A percentile compares a stretch with the other conserved stretches of the same genome.
Evolutionary conservation across 2,797 vertebrate species (phyloP).

Genomic region (Urocyon cinereoargenteus): DNA sequence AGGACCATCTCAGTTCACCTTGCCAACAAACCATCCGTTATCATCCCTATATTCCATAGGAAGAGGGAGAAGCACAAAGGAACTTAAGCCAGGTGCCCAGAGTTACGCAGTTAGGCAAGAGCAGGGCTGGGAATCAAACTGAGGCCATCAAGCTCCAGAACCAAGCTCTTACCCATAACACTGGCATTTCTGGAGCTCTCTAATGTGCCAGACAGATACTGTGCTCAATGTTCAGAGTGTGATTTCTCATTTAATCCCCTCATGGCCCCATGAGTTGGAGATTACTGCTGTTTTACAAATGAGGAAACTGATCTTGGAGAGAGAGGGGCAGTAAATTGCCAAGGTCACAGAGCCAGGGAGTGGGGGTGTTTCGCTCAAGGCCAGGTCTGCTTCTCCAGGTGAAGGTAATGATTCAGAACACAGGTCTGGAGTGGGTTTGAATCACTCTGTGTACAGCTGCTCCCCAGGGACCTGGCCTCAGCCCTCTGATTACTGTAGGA

Average conservation of each 20-base stretch:
- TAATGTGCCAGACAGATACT: accelerated
- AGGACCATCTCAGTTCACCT: neutral
- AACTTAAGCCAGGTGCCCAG: neutral
- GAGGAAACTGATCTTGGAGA: neutral
- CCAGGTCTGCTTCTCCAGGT: neutral
- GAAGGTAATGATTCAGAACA: slow-evolving; percentile 32
- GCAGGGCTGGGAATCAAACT: neutral
- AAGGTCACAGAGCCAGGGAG: neutral
- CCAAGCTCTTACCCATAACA: neutral
- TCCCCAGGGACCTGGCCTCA: neutral
- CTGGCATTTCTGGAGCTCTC: accelerated
- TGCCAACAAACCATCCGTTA: neutral
- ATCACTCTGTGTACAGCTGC: neutral
- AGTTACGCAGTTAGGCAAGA: neutral
- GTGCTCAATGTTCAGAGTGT: neutral
- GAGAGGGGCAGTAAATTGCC: neutral
- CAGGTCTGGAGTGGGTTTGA: neutral
- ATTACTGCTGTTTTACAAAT: neutral
- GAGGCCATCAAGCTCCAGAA: neutral
- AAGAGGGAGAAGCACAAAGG: neutral
- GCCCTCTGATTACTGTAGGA: slow-evolving; percentile 32
- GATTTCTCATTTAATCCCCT: neutral
- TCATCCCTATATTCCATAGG: neutral
- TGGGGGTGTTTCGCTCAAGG: accelerated
- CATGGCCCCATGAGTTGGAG: neutral